Evolutionary conservation across 2,888 invertebrate species (phyloP), one percentile per base, ranked within the genome.

Genomic region (Drosophila macrospina): DNA sequence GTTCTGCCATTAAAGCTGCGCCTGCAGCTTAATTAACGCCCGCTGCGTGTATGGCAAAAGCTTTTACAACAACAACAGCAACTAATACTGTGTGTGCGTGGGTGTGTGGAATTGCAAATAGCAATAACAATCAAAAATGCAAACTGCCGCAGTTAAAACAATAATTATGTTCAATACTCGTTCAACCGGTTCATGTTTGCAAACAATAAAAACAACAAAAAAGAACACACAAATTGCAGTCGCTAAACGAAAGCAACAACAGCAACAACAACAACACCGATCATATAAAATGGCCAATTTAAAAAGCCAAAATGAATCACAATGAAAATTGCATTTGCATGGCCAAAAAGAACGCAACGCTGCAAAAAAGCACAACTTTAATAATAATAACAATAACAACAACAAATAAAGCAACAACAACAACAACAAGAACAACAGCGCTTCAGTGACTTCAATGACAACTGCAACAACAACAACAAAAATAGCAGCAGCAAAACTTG

Each of bases 221-320:
- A 39, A 55, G 8, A 42, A 15, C 11, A 44, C 37, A n/a, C 24
- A 47, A 56, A 42, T 30, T 48, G 69, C 57, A 64, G 62, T 42
- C 55, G 45, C 8, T 28, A 42, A 52, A 63, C 16, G 10, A 44
- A 20, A 20, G 16, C 24, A 51, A 42, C 5, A 44, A 52, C 30
- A 39, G 30, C 34, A 24, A 61, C 0, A 42, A 54, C 10, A 54
- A 24, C 20, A 28, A 36, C 10, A 30, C 24, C 50, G 48, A 50
- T 48, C 37, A 32, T 36, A 7, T 28, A 28, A 63, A 59, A 55
- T 62, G 54, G 55, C 50, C 77, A 71, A 77, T 72, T 66, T 66
- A 47, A 59, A 42, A 67, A 66, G 57, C 62, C 52, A 77, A 71
- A 68, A 74, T 74, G 74, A 74, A 77, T 74, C 74, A 74, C 68